Conservation (phyloP, 2,797 vertebrate species). For the Hyperoplus immaculatus region DNA sequence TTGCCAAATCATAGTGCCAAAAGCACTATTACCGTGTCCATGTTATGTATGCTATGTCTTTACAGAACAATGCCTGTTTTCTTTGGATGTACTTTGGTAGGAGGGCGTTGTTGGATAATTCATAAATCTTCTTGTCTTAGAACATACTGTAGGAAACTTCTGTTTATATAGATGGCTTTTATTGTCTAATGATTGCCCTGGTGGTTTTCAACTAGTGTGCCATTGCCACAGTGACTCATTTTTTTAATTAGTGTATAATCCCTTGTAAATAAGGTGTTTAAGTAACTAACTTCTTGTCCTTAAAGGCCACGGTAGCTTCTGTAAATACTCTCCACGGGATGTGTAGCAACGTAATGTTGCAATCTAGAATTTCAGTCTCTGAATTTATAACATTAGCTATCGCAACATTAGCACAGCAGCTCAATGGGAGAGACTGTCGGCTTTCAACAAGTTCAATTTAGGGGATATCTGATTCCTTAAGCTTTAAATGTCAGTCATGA, state of each 20-base stretch:
- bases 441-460: no score
- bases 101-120: neutral
- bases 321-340: no score
- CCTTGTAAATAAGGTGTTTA: no score
- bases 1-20: neutral
- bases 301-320: no score
- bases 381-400: neutral
- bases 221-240: neutral
- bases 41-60: neutral
- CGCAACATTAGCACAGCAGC: no score
- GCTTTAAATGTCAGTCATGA: neutral
- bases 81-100: neutral
- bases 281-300: no score
- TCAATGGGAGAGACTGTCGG: no score
- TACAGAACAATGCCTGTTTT: neutral
- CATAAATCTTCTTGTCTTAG: neutral
- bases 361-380: no score
- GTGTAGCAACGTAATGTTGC: neutral
- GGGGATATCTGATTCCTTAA: neutral
- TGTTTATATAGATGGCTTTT: neutral
- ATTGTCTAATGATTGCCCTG: neutral
- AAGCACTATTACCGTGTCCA: neutral
- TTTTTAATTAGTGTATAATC: no score
- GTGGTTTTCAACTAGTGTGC: neutral
- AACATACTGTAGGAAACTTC: neutral